These are phyloP conservation scores for Lycia hirtaria DNA, from an alignment of 2,888 invertebrate species.

Conservation along the genomic window DNA sequence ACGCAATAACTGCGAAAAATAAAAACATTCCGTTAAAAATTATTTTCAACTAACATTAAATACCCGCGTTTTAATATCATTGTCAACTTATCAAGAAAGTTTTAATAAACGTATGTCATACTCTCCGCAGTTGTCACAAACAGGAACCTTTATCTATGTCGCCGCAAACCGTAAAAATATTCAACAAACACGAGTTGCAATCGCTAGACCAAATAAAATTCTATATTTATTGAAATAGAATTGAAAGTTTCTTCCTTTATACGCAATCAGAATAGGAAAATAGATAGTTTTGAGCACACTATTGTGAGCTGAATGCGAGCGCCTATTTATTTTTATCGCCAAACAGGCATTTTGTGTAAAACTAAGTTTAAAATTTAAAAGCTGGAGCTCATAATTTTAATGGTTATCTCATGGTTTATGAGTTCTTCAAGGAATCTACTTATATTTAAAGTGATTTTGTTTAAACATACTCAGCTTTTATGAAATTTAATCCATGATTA, in stretches of 20 bases:
- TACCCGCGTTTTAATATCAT: not conserved
- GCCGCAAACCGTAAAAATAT: slow-evolving; percentile 8
- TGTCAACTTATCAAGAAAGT: too few relatives aligned
- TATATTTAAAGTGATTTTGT: too few relatives aligned
- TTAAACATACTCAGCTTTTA: too few relatives aligned
- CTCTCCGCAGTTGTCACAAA: slow-evolving; percentile 1
- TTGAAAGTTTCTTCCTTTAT: slow-evolving; percentile 26
- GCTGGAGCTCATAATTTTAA: too few relatives aligned
- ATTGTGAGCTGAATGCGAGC: not conserved
- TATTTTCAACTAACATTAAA: too few relatives aligned
- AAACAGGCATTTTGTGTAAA: too few relatives aligned
- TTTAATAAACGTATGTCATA: not conserved
- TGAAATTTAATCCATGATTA: too few relatives aligned
- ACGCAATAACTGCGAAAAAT: too few relatives aligned
- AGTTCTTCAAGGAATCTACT: too few relatives aligned
- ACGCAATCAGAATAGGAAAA: slow-evolving; percentile 25
- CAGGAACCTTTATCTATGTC: slow-evolving; percentile 1
- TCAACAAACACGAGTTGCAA: slow-evolving; percentile 10
- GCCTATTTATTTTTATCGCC: not conserved
- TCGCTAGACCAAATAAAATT: slow-evolving; percentile 17
- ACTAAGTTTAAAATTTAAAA: too few relatives aligned
- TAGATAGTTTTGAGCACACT: slow-evolving; percentile 18
- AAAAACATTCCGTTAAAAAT: too few relatives aligned
- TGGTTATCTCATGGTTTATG: too few relatives aligned
- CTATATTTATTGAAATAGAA: slow-evolving; percentile 30